Conservation (phyloP, 2,797 vertebrate genomes). For the Ctenosaura bakeri region DNA sequence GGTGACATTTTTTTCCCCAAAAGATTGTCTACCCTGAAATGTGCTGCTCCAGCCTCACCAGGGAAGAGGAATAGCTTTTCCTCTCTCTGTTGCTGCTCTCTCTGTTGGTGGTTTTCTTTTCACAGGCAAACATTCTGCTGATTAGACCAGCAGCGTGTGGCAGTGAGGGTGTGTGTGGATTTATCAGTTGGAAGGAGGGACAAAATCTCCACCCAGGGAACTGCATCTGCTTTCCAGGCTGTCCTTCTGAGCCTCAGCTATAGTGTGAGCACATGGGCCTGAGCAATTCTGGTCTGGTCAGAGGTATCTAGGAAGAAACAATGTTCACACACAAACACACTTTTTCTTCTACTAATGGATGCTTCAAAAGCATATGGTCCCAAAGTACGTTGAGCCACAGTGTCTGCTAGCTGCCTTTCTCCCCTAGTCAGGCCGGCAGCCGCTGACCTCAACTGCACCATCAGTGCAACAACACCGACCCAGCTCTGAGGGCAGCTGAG, state of each 20-base stretch:
- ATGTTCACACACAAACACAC: background rate
- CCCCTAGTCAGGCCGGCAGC: background rate
- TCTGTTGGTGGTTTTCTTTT: background rate
- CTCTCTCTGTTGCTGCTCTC: too few species aligned
- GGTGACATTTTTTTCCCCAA: background rate
- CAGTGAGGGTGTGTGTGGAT: background rate
- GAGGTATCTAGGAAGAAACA: background rate
- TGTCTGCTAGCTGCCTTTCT: accelerated
- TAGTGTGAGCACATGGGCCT: background rate
- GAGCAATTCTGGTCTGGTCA: background rate
- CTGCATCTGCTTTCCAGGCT: background rate
- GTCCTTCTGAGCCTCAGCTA: background rate
- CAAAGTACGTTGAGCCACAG: background rate
- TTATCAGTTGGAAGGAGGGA: too few species aligned
- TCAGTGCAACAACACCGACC: too few species aligned
- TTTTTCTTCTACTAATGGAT: constrained; percentile 42
- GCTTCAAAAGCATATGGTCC: constrained; percentile 26
- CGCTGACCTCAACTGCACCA: too few species aligned
- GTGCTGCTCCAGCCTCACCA: background rate
- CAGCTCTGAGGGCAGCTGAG: too few species aligned
- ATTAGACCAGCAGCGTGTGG: background rate
- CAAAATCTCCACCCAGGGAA: background rate
- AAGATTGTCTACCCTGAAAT: too few species aligned
- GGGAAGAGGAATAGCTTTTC: background rate
- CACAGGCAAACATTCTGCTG: background rate